Evolutionary conservation across 2,888 invertebrate species (phyloP), one percentile per base, ranked within the genome.

Genomic region (Chloromyia formosa): DNA sequence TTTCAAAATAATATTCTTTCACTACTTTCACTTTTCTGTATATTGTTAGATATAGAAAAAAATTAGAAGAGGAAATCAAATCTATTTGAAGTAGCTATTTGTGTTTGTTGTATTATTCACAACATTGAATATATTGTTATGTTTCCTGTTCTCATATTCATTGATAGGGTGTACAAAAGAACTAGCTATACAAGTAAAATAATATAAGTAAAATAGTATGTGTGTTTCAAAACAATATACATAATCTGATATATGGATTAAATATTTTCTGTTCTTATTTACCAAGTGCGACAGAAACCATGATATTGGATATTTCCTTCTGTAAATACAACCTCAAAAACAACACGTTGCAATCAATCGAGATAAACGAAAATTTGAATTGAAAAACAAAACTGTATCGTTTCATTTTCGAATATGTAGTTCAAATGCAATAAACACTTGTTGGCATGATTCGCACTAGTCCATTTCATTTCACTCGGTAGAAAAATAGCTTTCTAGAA

Each of bases 61-160:
- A 49, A 49, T 49, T 5, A 45, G 45, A 35, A 35, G 27, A 4
- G 27, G 7, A 35, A 40, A 23, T 1, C n/a, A 49, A 66, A 49
- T 49, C 49, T 10, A 66, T 49, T 18, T 66, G 66, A 66, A 66
- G 9, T 66, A 49, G 49, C 22, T 56, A 16, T 10, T 56, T 10
- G 53, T 53, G 22, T 56, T 20, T 20, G 56, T 35, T 56, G 56
- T 56, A 56, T 56, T 56, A 20, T 20, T 53, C 53, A 23, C 14
- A 61, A 40, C 40, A 7, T 40, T 14, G 18, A 40, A 42, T 64
- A 23, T 18, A 16, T 64, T 64, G n/a, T 42, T 64, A 18, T 40
- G 35, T 40, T 14, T 40, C n/a, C 14, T 64, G 35, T 49, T n/a
- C 16, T 49, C 49, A 4, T 35, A 49, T 49, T 49, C 49, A 49